Evolutionary conservation across 2,797 vertebrate species (phyloP).

Genomic region (Momotus momota): DNA sequence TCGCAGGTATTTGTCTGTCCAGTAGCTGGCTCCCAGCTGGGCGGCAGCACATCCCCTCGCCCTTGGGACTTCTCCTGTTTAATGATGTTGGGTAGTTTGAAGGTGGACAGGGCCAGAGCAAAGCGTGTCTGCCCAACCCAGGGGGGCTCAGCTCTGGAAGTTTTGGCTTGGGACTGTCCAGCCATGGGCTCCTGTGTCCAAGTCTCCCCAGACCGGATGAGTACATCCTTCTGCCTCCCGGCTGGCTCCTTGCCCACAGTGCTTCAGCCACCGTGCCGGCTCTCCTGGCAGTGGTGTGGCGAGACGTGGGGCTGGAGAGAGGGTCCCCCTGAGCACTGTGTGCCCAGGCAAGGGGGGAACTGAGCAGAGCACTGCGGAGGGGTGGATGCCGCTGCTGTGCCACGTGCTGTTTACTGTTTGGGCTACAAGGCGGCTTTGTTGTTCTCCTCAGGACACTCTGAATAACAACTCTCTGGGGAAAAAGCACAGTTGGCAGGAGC

Average conservation of each 20-base stretch:
- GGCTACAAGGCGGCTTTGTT: conserved; percentile 77
- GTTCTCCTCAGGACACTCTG: conserved; percentile 89
- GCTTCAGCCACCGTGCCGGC: background rate
- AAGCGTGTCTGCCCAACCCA: background rate
- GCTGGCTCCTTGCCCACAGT: background rate
- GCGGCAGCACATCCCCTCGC: background rate
- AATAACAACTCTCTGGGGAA: conserved; percentile 98
- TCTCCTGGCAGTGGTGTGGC: background rate
- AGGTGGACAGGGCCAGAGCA: background rate
- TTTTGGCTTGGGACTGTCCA: background rate
- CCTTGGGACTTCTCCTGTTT: background rate
- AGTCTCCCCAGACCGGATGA: background rate
- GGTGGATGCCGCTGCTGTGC: conserved; percentile 16
- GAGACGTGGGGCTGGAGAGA: background rate
- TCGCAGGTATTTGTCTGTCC: background rate
- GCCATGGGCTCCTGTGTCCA: accelerated
- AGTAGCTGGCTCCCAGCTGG: background rate
- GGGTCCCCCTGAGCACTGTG: accelerated
- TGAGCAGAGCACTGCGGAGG: background rate
- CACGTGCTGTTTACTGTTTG: conserved; percentile 68
- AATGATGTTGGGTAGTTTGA: background rate
- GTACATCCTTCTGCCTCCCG: background rate
- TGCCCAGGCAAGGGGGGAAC: background rate
- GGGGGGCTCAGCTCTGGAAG: background rate
- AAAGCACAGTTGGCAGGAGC: conserved; percentile 99